Conservation (phyloP, 1,140 invertebrate species). For the Antheraea pernyi region DNA sequence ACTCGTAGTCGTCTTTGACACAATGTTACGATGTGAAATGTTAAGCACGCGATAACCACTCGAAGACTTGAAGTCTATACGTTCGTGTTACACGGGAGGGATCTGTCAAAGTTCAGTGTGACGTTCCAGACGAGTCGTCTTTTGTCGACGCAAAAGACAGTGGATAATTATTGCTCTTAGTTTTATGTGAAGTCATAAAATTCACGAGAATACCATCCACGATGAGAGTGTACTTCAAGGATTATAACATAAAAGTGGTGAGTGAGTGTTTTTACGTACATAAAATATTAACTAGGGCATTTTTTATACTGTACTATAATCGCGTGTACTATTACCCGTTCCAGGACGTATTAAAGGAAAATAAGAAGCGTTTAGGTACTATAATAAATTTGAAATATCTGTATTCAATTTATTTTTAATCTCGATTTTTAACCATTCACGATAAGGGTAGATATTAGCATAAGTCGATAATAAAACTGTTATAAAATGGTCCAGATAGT, state of each 20-base stretch:
- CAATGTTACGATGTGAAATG: not conserved
- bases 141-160: not conserved
- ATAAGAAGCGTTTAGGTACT: no score
- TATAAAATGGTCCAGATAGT: no score
- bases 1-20: not conserved
- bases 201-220: constrained; percentile 48
- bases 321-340: not conserved
- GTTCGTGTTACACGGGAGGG: not conserved
- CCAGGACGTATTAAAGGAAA: not conserved
- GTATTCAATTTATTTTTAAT: no score
- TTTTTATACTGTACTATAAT: not conserved
- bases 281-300: not conserved
- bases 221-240: constrained; percentile 72
- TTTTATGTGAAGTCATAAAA: constrained; percentile 67
- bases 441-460: no score
- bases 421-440: no score
- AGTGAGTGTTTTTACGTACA: constrained; percentile 40
- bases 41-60: not conserved
- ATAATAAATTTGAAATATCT: no score
- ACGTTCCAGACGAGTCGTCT: not conserved
- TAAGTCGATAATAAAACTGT: no score
- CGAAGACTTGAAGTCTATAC: not conserved
- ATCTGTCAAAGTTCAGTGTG: not conserved
- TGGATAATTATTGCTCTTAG: constrained; percentile 40
- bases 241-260: constrained; percentile 62